Conservation (phyloP, 37 sponge, comb jelly and placozoan genomes). For the Amphimedon queenslandica region DNA sequence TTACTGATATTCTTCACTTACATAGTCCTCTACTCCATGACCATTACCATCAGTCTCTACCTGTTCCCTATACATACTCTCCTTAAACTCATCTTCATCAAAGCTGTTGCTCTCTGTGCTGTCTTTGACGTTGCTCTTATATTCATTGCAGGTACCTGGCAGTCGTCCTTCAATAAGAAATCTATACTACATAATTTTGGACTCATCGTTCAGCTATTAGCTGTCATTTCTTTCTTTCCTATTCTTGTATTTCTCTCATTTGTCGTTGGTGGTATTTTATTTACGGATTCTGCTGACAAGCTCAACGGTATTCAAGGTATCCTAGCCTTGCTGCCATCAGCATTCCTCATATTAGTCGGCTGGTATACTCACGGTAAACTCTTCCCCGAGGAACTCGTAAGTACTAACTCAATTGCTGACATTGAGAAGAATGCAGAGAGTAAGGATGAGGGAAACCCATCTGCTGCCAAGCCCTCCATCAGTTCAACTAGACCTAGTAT, state of each 20-base stretch:
- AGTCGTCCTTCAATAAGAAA: background rate
- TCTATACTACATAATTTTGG: slow-evolving; percentile 7
- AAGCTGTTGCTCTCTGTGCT: slow-evolving; percentile 29
- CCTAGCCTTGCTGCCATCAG: slow-evolving; percentile 31
- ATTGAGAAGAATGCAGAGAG: slow-evolving; percentile 1
- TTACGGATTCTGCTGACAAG: background rate
- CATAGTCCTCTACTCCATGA: slow-evolving; percentile 21
- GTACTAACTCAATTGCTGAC: slow-evolving; percentile 13
- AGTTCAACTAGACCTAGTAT: too few species aligned
- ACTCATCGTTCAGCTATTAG: background rate
- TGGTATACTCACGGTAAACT: slow-evolving; percentile 40
- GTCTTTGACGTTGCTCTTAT: slow-evolving; percentile 30
- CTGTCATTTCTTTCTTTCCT: slow-evolving; percentile 18
- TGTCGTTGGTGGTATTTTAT: slow-evolving; percentile 40
- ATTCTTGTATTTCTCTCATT: slow-evolving; percentile 33
- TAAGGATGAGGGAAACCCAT: too few species aligned
- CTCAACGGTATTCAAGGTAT: slow-evolving; percentile 17
- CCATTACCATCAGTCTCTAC: slow-evolving; percentile 41
- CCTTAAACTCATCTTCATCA: slow-evolving; percentile 38
- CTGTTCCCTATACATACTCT: slow-evolving; percentile 24
- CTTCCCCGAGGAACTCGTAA: slow-evolving; percentile 26
- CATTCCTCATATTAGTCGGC: slow-evolving; percentile 30
- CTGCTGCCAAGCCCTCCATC: too few species aligned
- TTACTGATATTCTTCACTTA: slow-evolving; percentile 34
- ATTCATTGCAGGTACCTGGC: slow-evolving; percentile 15